phyloP scores from a whole-genome alignment of 1,140 invertebrate species.

The Mycetomoellerius zeteki region DNA sequence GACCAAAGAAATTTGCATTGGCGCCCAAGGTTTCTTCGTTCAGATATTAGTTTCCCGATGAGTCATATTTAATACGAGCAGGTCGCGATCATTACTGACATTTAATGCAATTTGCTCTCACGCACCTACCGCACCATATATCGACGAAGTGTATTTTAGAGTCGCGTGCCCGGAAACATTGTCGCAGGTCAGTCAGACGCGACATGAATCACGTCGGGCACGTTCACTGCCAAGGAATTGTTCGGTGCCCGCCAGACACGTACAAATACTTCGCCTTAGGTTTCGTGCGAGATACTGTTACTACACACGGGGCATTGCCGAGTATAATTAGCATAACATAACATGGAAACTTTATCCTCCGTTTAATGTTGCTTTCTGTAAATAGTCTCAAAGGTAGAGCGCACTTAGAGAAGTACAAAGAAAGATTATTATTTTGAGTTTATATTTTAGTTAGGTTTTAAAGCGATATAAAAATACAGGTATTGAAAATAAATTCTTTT shows the following conservation, averaged over 20 bases:
- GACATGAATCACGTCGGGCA: conserved; percentile 64
- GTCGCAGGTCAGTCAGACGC: conserved; percentile 71
- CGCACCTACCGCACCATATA: conserved; percentile 60
- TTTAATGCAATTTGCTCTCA: conserved; percentile 57
- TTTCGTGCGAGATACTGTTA: conserved; percentile 17
- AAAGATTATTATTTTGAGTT: neutral
- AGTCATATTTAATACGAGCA: neutral
- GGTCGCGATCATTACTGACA: conserved; percentile 3
- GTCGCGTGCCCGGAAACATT: conserved; percentile 73
- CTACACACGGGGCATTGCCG: neutral
- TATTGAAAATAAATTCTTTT: neutral
- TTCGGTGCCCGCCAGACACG: conserved; percentile 24
- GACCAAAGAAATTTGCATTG: neutral
- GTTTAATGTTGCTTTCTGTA: neutral
- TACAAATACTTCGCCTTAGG: conserved; percentile 7
- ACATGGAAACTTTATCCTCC: conserved; percentile 29
- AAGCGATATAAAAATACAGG: neutral
- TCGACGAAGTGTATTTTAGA: conserved; percentile 67
- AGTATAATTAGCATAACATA: conserved; percentile 27
- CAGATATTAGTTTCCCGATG: conserved; percentile 1
- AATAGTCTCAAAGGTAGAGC: conserved; percentile 16
- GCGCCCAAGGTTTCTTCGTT: neutral
- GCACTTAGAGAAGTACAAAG: neutral
- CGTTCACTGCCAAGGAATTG: conserved; percentile 65
- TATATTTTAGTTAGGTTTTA: neutral